Evolutionary conservation across 1,140 invertebrate species (phyloP), one percentile per base, ranked within the genome.

Genomic region (Temnothorax longispinosus): DNA sequence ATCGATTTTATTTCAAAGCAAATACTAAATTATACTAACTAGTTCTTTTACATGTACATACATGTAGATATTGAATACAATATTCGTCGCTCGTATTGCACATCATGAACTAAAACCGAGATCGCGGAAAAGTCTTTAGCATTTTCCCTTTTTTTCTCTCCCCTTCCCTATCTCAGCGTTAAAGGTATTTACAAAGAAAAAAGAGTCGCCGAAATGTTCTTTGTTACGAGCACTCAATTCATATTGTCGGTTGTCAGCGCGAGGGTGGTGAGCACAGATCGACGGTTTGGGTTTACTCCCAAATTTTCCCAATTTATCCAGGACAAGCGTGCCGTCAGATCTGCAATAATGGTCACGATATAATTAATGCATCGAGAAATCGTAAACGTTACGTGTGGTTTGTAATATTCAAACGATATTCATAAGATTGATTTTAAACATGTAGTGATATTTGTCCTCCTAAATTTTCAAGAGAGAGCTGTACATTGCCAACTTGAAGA

Each of bases 301-400:
- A 99, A 96, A 94, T 99, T 99, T 94, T 99, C 98, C 99, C 99
- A 99, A 92, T 99, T 99, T 82, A 99, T 99, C 99, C 99, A 99
- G 0, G 98, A 99, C 7, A 99, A 96, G 76, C 99, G 96, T 0
- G 99, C 99, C 10, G 99, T 99, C 77, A 99, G 96, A 97, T 99
- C 99, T 99, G 86, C 1, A 92, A 93, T 81, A 91, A 90, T 13
- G 2, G 7, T n/a, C 5, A 8, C 1, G 21, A 78, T 50, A 64
- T 50, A 64, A 8, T 77, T 47, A 54, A 21, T 8, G 11, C 13
- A 0, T n/a, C 10, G 13, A 32, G 15, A 54, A 27, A 15, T 32
- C 3, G 11, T 58, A 27, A 75, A 75, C 47, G 3, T 77, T 62
- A 7, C 5, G 2, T 11, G 15, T 11, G 15, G 6, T 62, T 77